phyloP scores from a whole-genome alignment of 2,113 vertebrate genomes.

The Nycticryphes semicollaris region DNA sequence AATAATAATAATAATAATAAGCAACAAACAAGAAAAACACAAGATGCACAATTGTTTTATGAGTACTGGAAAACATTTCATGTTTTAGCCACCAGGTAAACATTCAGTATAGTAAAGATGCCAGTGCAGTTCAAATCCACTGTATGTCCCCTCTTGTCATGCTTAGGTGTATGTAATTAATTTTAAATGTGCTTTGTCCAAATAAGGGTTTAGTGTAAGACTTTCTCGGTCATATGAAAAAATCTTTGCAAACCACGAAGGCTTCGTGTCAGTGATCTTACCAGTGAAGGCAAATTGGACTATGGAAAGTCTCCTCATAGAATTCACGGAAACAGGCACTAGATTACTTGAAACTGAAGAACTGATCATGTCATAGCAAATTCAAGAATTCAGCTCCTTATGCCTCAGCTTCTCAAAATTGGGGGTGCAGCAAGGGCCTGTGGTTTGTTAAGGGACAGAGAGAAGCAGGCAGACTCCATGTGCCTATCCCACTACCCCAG shows the following conservation, averaged over 20 bases:
- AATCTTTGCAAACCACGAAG: neutral
- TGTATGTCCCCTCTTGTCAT: conserved; percentile 11
- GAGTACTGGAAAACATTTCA: neutral
- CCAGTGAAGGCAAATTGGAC: neutral
- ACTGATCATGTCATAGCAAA: neutral
- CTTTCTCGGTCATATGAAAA: neutral
- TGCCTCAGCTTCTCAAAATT: neutral
- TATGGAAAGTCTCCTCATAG: neutral
- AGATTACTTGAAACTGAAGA: neutral
- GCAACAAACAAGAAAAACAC: neutral
- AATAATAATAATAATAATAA: neutral
- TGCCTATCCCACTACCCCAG: rapidly evolving
- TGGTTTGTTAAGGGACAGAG: neutral
- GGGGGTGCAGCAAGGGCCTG: neutral
- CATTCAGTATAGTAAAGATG: conserved; percentile 27
- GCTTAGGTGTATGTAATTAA: conserved; percentile 5
- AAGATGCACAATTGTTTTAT: conserved; percentile 35
- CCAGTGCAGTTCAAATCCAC: conserved; percentile 31
- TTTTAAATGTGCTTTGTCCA: conserved; percentile 52
- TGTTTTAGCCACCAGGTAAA: conserved; percentile 36
- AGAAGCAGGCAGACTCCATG: neutral
- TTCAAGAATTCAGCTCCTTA: neutral
- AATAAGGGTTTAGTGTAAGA: neutral
- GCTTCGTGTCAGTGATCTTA: neutral
- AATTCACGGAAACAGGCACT: neutral